These are phyloP conservation scores for Cremastinae sp. DNA, from an alignment of 2,888 invertebrate genomes.

Conservation along the genomic window DNA sequence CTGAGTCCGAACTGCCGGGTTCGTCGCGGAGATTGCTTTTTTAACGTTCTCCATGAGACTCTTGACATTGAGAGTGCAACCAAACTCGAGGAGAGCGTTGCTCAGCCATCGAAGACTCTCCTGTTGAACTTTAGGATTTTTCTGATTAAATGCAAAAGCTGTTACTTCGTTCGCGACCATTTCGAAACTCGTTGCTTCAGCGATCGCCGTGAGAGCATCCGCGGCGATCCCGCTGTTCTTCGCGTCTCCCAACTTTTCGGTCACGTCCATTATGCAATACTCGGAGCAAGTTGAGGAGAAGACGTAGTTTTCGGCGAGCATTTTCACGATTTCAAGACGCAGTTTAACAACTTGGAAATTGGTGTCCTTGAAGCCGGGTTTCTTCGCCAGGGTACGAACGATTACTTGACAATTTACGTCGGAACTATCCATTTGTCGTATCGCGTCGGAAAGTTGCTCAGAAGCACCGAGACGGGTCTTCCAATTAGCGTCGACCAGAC, in stretches of 20 bases:
- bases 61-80: slow-evolving; percentile 90
- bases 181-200: slow-evolving; percentile 90
- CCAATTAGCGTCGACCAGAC: slow-evolving; percentile 91
- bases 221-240: slow-evolving; percentile 88
- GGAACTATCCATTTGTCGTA: slow-evolving; percentile 84
- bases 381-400: slow-evolving; percentile 87
- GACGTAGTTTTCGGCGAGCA: slow-evolving; percentile 88
- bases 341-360: slow-evolving; percentile 95
- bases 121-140: slow-evolving; percentile 94
- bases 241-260: slow-evolving; percentile 92
- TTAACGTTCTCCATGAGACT: slow-evolving; percentile 89
- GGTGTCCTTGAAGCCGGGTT: slow-evolving; percentile 93
- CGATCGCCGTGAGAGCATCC: slow-evolving; percentile 87
- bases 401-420: slow-evolving; percentile 89
- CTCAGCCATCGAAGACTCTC: slow-evolving; percentile 92
- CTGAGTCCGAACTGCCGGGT: slow-evolving; percentile 91
- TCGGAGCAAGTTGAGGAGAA: slow-evolving; percentile 88
- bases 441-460: slow-evolving; percentile 85
- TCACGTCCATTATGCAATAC: slow-evolving; percentile 89
- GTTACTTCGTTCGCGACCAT: slow-evolving; percentile 88
- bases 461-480: slow-evolving; percentile 90
- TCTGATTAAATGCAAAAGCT: slow-evolving; percentile 90
- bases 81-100: slow-evolving; percentile 91
- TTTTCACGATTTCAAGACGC: slow-evolving; percentile 89
- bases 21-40: slow-evolving; percentile 91